These are phyloP conservation scores for Penelope pileata DNA, from an alignment of 2,113 vertebrate species.

Conservation along the genomic window DNA sequence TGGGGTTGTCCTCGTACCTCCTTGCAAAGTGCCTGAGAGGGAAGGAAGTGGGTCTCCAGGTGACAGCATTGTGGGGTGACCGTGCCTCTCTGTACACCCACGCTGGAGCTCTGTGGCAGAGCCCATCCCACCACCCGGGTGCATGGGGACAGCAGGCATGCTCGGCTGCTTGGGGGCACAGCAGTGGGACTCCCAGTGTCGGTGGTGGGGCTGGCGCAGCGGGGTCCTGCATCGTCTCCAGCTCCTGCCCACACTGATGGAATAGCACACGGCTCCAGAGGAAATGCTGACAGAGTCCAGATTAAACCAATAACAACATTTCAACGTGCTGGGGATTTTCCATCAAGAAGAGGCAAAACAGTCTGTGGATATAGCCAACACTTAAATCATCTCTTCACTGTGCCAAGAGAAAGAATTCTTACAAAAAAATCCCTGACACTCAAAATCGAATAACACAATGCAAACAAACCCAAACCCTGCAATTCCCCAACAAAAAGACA, in stretches of 20 bases:
- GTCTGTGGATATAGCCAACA: not conserved
- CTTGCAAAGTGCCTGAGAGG: too few relatives aligned
- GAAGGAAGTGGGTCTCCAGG: not conserved
- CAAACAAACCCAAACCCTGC: not conserved
- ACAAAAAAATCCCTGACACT: not conserved
- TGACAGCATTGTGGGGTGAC: not conserved
- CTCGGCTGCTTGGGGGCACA: not conserved
- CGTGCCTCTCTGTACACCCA: fast-evolving
- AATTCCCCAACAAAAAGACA: not conserved
- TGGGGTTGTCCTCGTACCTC: not conserved
- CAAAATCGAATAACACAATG: not conserved
- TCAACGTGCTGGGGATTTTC: not conserved
- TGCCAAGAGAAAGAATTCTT: not conserved
- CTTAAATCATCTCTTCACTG: not conserved
- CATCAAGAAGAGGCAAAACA: not conserved
- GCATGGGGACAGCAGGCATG: not conserved
- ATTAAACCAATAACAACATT: not conserved
- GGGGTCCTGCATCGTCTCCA: not conserved
- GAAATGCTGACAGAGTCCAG: not conserved
- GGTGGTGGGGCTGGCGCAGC: not conserved
- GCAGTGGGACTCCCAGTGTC: not conserved
- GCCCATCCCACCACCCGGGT: not conserved
- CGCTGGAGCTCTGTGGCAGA: not conserved
- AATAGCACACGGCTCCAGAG: not conserved
- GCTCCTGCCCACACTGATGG: not conserved